Evolutionary conservation across 2,888 invertebrate genomes (phyloP).

Genomic region (Syrista parreyssii): DNA sequence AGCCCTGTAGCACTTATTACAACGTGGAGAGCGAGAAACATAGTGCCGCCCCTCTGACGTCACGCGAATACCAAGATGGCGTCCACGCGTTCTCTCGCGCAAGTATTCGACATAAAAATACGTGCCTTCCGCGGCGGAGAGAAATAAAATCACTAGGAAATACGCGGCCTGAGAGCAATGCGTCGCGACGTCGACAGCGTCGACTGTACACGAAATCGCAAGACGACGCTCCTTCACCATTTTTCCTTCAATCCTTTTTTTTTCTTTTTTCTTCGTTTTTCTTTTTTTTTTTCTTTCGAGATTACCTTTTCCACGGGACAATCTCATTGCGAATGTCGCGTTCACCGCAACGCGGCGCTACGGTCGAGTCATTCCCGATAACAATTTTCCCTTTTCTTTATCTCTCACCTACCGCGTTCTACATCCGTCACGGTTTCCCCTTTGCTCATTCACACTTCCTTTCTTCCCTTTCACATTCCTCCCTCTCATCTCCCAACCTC

Average conservation of each 20-base stretch:
- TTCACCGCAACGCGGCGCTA: background rate
- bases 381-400: background rate
- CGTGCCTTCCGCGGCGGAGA: background rate
- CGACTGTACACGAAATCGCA: no score
- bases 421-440: constrained; percentile 5
- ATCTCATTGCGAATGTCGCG: background rate
- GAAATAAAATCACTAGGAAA: background rate
- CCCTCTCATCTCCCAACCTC: constrained; percentile 12
- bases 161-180: background rate
- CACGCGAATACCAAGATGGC: background rate
- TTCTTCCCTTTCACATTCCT: constrained; percentile 16
- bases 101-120: background rate
- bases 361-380: background rate
- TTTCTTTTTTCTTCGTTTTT: no score
- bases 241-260: background rate
- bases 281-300: background rate
- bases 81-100: background rate
- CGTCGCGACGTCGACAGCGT: background rate
- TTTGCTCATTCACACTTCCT: constrained; percentile 11
- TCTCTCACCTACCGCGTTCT: background rate
- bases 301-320: background rate
- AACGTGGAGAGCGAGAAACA: background rate
- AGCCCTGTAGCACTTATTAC: no score
- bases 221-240: no score
- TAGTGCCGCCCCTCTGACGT: background rate